Evolutionary conservation across 2,113 vertebrate genomes (phyloP).

Genomic region (Festucalex cinctus): DNA sequence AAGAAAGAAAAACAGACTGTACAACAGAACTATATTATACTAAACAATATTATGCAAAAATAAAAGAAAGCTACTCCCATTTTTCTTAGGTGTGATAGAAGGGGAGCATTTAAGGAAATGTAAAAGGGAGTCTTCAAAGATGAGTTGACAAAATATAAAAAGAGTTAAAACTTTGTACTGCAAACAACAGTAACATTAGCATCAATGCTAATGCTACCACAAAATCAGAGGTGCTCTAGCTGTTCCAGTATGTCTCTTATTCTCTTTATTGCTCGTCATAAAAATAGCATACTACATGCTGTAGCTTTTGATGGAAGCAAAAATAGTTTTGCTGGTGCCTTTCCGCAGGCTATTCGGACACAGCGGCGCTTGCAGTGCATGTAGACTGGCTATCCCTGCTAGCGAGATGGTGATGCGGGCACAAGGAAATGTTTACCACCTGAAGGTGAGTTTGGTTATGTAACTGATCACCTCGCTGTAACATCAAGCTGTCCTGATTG

Average conservation of each 20-base stretch:
- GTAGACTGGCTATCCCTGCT: slow-evolving; percentile 77
- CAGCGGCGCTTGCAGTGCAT: slow-evolving; percentile 76
- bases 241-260: background rate
- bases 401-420: slow-evolving; percentile 82
- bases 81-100: no score
- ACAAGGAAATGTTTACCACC: slow-evolving; percentile 77
- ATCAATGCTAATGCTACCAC: background rate
- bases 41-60: no score
- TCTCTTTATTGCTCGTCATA: background rate
- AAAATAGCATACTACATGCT: background rate
- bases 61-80: no score
- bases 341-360: slow-evolving; percentile 75
- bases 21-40: no score
- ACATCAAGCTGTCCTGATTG: background rate
- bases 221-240: background rate
- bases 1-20: no score
- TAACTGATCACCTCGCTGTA: no score
- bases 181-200: background rate
- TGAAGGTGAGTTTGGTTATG: slow-evolving; percentile 65
- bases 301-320: background rate
- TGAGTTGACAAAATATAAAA: no score
- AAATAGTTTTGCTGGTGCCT: background rate
- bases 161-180: background rate
- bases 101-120: no score
- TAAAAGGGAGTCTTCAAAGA: no score